phyloP scores from a whole-genome alignment of 2,888 invertebrate species.

The Iselma pallidipennis region DNA sequence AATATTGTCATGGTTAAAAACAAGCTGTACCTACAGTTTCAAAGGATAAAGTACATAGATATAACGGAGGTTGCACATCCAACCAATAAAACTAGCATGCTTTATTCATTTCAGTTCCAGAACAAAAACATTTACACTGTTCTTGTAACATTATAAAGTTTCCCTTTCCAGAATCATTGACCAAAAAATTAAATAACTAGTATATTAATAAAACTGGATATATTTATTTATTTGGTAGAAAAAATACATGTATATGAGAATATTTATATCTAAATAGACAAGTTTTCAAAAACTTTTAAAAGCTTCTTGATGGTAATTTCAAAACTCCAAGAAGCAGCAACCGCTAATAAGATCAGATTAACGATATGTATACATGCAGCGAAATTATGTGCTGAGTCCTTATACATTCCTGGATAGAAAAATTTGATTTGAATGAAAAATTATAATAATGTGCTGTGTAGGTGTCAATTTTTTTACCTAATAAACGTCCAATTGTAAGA shows the following conservation, averaged over 20 bases:
- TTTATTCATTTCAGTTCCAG: slow-evolving; percentile 3
- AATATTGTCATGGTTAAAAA: neutral
- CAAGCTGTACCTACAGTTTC: neutral
- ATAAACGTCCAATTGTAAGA: slow-evolving; percentile 65
- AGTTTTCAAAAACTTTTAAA: neutral
- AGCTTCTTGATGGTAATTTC: slow-evolving; percentile 57
- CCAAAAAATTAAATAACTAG: neutral
- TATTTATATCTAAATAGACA: neutral
- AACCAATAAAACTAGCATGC: slow-evolving; percentile 7
- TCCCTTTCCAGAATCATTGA: neutral
- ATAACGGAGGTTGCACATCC: neutral
- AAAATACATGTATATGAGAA: neutral
- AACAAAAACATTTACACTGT: neutral
- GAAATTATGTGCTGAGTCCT: slow-evolving; percentile 68
- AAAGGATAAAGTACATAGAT: neutral
- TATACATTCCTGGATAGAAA: slow-evolving; percentile 61
- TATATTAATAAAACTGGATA: neutral
- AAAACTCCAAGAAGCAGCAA: slow-evolving; percentile 63
- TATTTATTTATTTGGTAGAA: neutral
- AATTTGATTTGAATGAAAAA: neutral
- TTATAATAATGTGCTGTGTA: no score
- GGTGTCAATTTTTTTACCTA: slow-evolving; percentile 48
- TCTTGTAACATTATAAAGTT: neutral
- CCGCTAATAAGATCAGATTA: slow-evolving; percentile 60
- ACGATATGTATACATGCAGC: slow-evolving; percentile 66